Evolutionary conservation across 30 jellyfish, hydroid and myxozoan genomes (phyloP).

Genomic region (Catostylus mosaicus): DNA sequence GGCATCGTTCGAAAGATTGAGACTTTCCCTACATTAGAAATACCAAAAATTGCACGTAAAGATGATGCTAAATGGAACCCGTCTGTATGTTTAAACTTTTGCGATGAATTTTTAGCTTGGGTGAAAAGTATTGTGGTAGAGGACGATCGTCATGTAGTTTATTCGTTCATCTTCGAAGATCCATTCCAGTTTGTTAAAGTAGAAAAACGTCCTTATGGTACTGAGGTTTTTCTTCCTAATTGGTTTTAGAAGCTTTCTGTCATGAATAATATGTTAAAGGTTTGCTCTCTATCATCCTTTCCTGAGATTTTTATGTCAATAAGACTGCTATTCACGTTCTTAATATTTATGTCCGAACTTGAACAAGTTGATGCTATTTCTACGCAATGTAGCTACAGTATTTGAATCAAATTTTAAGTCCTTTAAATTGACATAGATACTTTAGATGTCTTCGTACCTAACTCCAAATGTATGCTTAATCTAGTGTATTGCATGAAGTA

Average conservation of each 20-base stretch:
- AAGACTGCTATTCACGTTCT: no score
- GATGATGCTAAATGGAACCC: constrained; percentile 77
- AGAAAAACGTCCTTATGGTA: constrained; percentile 40
- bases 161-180: constrained; percentile 56
- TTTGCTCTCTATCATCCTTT: no score
- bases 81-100: constrained; percentile 71
- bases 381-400: no score
- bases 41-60: constrained; percentile 67
- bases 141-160: constrained; percentile 68
- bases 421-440: no score
- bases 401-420: no score
- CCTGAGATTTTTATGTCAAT: no score
- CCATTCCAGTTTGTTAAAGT: constrained; percentile 70
- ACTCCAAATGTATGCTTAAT: no score
- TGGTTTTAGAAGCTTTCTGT: constrained; percentile 48
- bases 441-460: no score
- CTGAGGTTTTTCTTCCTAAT: constrained; percentile 78
- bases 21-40: constrained; percentile 56
- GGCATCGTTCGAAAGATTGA: constrained; percentile 76
- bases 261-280: no score
- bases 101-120: constrained; percentile 76
- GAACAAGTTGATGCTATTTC: no score
- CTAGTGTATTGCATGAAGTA: no score
- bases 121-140: constrained; percentile 55
- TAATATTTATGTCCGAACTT: no score